These are phyloP conservation scores for Smutsia gigantea DNA, from an alignment of 2,797 vertebrate species.

Conservation along the genomic window DNA sequence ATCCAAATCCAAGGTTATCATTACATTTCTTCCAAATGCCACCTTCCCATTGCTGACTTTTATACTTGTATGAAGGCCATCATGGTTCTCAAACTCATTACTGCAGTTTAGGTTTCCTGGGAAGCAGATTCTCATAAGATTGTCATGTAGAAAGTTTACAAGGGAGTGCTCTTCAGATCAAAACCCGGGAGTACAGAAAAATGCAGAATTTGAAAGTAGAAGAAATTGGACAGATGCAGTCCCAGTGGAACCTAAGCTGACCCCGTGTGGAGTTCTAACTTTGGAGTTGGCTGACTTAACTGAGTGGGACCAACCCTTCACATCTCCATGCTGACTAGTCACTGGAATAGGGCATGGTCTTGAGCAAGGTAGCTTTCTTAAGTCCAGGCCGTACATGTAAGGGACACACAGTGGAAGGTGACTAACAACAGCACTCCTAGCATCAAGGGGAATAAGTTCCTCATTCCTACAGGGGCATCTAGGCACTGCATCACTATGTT, in stretches of 20 bases:
- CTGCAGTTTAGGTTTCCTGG: neutral
- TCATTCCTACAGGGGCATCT: neutral
- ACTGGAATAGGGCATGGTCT: neutral
- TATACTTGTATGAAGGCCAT: neutral
- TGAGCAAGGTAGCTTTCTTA: neutral
- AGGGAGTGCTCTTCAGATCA: neutral
- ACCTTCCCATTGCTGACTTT: neutral
- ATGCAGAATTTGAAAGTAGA: neutral
- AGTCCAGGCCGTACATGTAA: accelerated
- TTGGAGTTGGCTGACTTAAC: neutral
- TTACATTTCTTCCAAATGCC: neutral
- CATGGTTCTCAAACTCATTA: neutral
- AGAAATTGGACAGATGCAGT: neutral
- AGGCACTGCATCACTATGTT: neutral
- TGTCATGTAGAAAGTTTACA: neutral
- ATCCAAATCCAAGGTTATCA: neutral
- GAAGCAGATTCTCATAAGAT: neutral
- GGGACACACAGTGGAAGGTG: neutral
- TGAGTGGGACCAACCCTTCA: neutral
- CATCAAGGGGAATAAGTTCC: neutral
- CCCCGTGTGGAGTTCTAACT: neutral
- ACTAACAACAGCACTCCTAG: neutral
- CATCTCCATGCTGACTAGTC: neutral
- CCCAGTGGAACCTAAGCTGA: neutral
- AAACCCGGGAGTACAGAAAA: neutral